Conservation (phyloP, 2,888 invertebrate species). For the Lasioglossum villosulum region DNA sequence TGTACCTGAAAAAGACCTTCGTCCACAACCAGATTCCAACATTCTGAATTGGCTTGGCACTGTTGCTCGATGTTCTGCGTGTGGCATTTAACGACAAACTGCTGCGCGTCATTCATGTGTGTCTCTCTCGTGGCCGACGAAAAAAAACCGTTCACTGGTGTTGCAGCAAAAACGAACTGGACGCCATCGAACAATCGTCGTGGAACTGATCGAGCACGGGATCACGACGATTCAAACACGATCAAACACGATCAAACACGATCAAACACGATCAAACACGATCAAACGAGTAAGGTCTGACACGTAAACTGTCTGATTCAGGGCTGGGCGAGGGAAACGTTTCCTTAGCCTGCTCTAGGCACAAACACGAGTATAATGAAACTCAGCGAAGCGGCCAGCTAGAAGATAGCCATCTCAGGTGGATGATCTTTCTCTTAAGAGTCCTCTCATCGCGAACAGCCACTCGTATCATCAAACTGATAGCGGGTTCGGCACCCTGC, state of each 20-base stretch:
- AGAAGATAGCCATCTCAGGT: slow-evolving; percentile 18
- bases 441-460: slow-evolving; percentile 20
- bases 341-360: not conserved
- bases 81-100: slow-evolving; percentile 74
- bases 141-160: slow-evolving; percentile 20
- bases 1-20: slow-evolving; percentile 80
- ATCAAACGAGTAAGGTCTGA: not conserved
- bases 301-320: not conserved
- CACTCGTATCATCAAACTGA: not conserved
- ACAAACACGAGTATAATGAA: not conserved
- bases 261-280: not conserved
- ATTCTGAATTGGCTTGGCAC: slow-evolving; percentile 77
- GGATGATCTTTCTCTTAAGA: not conserved
- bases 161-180: not conserved
- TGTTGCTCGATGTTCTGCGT: slow-evolving; percentile 68
- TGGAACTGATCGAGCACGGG: not conserved
- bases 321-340: not conserved
- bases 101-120: slow-evolving; percentile 82
- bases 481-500: slow-evolving; percentile 10
- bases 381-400: not conserved
- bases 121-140: slow-evolving; percentile 35
- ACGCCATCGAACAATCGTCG: not conserved
- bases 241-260: not conserved
- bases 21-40: slow-evolving; percentile 81
- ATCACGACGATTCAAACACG: not conserved